These are phyloP conservation scores for Drosophila pseudoobscura DNA, from an alignment of 1,140 invertebrate genomes.

Conservation along the genomic window DNA sequence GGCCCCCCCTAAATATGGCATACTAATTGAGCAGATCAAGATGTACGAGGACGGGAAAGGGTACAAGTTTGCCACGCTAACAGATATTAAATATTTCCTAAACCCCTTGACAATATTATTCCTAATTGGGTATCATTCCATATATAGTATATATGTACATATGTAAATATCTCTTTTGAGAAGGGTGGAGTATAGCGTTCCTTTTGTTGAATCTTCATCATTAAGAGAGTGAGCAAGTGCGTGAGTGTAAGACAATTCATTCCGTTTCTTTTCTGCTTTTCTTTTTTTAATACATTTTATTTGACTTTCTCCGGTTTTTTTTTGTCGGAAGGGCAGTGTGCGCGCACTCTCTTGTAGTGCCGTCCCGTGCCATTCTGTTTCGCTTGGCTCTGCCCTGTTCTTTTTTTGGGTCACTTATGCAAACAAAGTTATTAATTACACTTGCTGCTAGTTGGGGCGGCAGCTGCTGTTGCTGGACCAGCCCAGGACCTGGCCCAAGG, in stretches of 20 bases:
- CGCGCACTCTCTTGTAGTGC: constrained; percentile 13
- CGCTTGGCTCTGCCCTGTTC: constrained; percentile 4
- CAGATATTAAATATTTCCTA: constrained; percentile 51
- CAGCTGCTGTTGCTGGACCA: constrained; percentile 16
- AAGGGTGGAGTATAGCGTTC: no score
- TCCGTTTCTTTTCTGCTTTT: constrained; percentile 11
- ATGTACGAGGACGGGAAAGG: background rate
- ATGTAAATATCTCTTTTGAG: constrained; percentile 3
- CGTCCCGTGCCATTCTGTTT: no score
- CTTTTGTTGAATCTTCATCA: no score
- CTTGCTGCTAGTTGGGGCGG: constrained; percentile 46
- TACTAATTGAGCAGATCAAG: constrained; percentile 36
- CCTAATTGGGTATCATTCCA: constrained; percentile 43
- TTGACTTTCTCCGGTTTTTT: constrained; percentile 37
- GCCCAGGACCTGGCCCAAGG: constrained; percentile 37
- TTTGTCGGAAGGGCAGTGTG: constrained; percentile 3
- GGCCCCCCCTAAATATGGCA: constrained; percentile 37
- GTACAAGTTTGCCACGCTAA: constrained; percentile 36
- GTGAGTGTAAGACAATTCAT: constrained; percentile 25
- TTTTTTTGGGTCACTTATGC: constrained; percentile 59
- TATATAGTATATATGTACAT: constrained; percentile 23
- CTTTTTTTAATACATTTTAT: constrained; percentile 34
- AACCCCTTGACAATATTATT: constrained; percentile 45
- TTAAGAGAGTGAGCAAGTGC: no score
- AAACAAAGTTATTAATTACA: constrained; percentile 76